Conservation (phyloP, 2,888 invertebrate genomes). For the Odontothrips loti region DNA sequence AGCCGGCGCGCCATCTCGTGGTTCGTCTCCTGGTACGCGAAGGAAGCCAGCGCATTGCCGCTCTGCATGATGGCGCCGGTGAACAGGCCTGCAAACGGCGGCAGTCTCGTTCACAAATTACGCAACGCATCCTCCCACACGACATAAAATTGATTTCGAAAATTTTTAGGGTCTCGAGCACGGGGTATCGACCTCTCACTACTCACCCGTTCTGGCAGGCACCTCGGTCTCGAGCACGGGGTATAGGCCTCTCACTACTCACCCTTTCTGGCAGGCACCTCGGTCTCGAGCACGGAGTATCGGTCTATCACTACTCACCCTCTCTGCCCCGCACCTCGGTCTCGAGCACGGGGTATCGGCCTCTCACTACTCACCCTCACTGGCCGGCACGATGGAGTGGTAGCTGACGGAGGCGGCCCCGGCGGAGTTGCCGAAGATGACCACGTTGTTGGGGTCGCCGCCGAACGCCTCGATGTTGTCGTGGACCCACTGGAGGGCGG, state of each 20-base stretch:
- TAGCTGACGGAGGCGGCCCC: background rate
- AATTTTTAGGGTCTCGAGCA: no score
- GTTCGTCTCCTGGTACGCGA: slow-evolving; percentile 17
- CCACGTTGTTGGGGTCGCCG: slow-evolving; percentile 5
- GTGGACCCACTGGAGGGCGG: background rate
- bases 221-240: no score
- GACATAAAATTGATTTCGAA: no score
- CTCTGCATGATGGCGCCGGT: slow-evolving; percentile 11
- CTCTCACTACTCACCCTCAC: background rate
- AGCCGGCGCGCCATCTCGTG: background rate
- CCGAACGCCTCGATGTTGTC: background rate
- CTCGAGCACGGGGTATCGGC: no score
- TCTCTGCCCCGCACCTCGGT: no score
- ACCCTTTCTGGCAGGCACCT: no score
- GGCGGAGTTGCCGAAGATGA: slow-evolving; percentile 13
- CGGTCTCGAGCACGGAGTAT: no score
- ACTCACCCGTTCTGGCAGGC: no score
- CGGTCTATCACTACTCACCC: no score
- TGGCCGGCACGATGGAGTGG: background rate
- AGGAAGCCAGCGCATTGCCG: background rate
- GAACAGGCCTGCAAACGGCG: background rate
- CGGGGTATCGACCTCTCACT: no score
- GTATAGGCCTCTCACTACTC: no score
- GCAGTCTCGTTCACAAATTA: background rate
- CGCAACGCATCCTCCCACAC: no score